Evolutionary conservation across 2,797 vertebrate species (phyloP), one percentile per base, ranked within the genome.

Genomic region (Betta splendens): DNA sequence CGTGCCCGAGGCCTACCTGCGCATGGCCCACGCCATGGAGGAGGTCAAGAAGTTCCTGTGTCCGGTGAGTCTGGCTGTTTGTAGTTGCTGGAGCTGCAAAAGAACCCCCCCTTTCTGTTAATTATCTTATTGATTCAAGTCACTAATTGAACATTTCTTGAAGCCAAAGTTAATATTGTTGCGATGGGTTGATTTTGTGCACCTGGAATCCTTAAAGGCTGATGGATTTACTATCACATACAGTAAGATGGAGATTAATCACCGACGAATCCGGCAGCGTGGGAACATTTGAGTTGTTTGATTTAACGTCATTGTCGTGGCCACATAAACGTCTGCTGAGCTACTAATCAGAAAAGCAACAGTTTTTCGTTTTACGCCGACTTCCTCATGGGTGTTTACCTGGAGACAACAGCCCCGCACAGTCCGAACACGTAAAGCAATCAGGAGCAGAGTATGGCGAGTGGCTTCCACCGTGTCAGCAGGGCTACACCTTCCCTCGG

Each of bases 11-110:
- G 96, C 96, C 4, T 99, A 98, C 62, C 89, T 95, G 69, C 94
- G 97, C 39, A 99, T 99, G 96, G 95, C 96, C 13, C 95, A 98
- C 3, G 96, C 96, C 56, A 98, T 98, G 96, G 96, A 98, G 69
- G 96, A 98, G 77, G 95, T 98, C 69, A 98, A 99, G 88, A 99
- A 98, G 71, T 98, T 98, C 84, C 92, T 99, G 6, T 96, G 98
- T 38, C 97, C 97, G 2, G 97, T 99, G 87, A 77, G 94, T 83
- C 8, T 7, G 7, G 16, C 12, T n/a, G 40, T 44, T 25, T 25
- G 16, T 5, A 12, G 29, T 16, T 36, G 9, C 11, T 2, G 12
- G 5, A 45, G 32, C 46, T 33, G 31, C 21, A 5, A 10, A 7
- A 29, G 2, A 29, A 1, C 13, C 0, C 2, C 13, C 13, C 28